Percentiles rank a stretch among this genome's conserved stretches.
Evolutionary conservation across 2,888 invertebrate species (phyloP).

Genomic region (Ethmia dodecea): DNA sequence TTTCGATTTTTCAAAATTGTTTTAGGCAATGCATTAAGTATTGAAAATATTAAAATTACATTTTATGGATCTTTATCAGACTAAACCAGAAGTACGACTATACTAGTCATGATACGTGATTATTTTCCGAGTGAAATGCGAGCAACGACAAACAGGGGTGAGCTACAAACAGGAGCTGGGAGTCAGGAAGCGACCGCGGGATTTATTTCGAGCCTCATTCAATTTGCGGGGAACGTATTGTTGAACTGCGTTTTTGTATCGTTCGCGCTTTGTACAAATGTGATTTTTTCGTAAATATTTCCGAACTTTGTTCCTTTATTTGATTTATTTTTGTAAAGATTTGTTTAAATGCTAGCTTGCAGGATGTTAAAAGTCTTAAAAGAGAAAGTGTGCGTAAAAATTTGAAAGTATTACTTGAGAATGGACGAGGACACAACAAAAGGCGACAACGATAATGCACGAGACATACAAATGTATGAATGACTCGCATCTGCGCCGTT

Average conservation of each 20-base stretch:
- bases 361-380: conserved; percentile 29
- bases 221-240: conserved; percentile 72
- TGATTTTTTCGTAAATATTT: conserved; percentile 28
- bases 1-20: neutral
- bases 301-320: conserved; percentile 3
- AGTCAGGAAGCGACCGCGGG: conserved; percentile 67
- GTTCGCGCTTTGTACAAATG: conserved; percentile 40
- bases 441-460: conserved; percentile 44
- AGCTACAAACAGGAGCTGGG: conserved; percentile 55
- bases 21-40: neutral
- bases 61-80: no score
- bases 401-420: conserved; percentile 56
- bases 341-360: conserved; percentile 12
- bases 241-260: conserved; percentile 60
- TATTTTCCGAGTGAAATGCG: conserved; percentile 48
- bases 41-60: neutral
- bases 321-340: conserved; percentile 14
- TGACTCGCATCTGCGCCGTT: conserved; percentile 39
- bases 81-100: no score
- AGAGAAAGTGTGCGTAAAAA: conserved; percentile 50
- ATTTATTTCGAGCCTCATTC: conserved; percentile 73
- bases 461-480: conserved; percentile 54
- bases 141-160: conserved; percentile 61
- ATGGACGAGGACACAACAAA: conserved; percentile 47
- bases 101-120: conserved; percentile 23